Conservation (phyloP, 2,797 vertebrate genomes). For the Bradypodion ventrale region DNA sequence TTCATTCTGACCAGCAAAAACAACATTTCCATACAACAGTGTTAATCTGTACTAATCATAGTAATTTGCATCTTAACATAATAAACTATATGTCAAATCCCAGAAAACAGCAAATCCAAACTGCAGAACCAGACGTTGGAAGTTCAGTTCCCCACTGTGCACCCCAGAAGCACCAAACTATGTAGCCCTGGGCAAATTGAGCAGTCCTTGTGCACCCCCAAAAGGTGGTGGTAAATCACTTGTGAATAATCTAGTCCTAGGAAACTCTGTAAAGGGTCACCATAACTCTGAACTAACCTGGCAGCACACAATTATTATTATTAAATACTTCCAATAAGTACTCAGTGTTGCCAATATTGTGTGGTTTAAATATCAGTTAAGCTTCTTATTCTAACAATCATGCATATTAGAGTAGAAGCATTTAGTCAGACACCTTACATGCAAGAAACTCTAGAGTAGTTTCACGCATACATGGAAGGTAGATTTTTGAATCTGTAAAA, state of each 20-base stretch:
- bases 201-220: too few relatives aligned
- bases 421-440: neutral
- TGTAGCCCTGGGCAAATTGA: too few relatives aligned
- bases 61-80: neutral
- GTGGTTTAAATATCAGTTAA: neutral
- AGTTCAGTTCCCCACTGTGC: too few relatives aligned
- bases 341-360: neutral
- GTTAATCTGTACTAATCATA: neutral
- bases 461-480: neutral
- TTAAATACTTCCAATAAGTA: too few relatives aligned
- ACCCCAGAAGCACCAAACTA: too few relatives aligned
- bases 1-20: conserved; percentile 36
- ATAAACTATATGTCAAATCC: neutral
- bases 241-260: too few relatives aligned
- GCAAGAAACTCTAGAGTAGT: neutral
- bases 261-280: too few relatives aligned
- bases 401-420: neutral
- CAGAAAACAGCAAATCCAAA: neutral
- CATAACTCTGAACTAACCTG: too few relatives aligned
- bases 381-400: neutral
- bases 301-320: too few relatives aligned
- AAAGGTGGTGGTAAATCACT: too few relatives aligned
- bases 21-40: conserved; percentile 21
- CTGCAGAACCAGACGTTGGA: too few relatives aligned
- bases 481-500: too few relatives aligned